phyloP scores from a whole-genome alignment of 2,888 invertebrate species.

The Amblyteles armatorius region DNA sequence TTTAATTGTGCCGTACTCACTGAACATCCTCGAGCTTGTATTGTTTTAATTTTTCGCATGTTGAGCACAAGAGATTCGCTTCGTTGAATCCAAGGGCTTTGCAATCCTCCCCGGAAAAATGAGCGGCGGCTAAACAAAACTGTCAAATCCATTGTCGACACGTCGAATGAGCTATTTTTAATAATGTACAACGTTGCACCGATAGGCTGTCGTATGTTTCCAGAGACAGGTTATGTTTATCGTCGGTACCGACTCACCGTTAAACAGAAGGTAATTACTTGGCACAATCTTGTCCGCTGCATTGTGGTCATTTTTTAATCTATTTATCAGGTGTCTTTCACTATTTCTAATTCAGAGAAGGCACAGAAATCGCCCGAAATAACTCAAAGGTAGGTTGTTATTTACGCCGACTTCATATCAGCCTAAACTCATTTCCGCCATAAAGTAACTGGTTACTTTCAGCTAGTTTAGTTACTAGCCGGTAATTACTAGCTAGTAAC shows the following conservation, averaged over 20 bases:
- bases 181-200: no score
- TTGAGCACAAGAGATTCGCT: constrained; percentile 94
- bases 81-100: constrained; percentile 94
- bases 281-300: background rate
- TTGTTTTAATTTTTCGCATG: constrained; percentile 93
- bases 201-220: background rate
- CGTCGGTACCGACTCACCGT: constrained; percentile 39
- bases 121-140: constrained; percentile 80
- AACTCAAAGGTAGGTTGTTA: background rate
- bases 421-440: background rate
- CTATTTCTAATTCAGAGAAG: background rate
- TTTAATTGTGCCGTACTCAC: constrained; percentile 83
- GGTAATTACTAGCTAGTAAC: background rate
- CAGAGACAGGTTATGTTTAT: constrained; percentile 26
- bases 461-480: background rate
- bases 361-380: background rate
- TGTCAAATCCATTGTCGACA: constrained; percentile 54
- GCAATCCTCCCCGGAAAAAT: constrained; percentile 93
- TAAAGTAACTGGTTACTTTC: background rate
- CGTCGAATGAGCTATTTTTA: background rate
- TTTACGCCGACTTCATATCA: background rate
- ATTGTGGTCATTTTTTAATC: constrained; percentile 28
- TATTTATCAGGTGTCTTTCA: background rate
- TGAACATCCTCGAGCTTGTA: constrained; percentile 89
- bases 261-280: constrained; percentile 35